phyloP scores from a whole-genome alignment of 2,797 vertebrate genomes.

The Echeneis naucrates region DNA sequence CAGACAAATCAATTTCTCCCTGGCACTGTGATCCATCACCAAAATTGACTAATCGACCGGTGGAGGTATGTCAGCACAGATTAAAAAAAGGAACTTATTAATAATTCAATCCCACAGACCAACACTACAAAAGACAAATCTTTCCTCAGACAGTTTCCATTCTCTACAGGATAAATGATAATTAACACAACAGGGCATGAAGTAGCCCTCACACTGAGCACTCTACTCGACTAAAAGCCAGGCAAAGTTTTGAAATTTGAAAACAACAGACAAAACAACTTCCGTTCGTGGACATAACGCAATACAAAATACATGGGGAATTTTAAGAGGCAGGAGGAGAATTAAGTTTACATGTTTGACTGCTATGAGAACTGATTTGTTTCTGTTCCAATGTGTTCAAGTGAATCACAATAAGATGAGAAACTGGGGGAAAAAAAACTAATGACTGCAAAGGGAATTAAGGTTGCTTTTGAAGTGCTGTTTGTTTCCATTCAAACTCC shows the following conservation, averaged over 20 bases:
- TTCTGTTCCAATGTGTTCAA: constrained; percentile 34
- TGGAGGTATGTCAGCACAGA: constrained; percentile 51
- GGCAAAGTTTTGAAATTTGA: constrained; percentile 29
- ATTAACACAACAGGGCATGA: constrained; percentile 42
- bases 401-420: not conserved
- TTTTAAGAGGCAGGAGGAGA: constrained; percentile 41
- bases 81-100: constrained; percentile 71
- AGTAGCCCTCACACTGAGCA: constrained; percentile 9
- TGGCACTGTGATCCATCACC: constrained; percentile 65
- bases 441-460: no score
- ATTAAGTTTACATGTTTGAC: constrained; percentile 38
- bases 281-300: constrained; percentile 51
- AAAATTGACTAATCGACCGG: constrained; percentile 59
- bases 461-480: no score
- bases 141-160: constrained; percentile 29
- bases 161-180: constrained; percentile 58
- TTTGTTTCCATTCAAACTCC: not conserved
- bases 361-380: constrained; percentile 42
- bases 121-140: constrained; percentile 54
- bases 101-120: constrained; percentile 67
- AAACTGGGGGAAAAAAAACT: not conserved
- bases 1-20: constrained; percentile 56
- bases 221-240: constrained; percentile 14
- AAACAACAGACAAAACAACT: constrained; percentile 45
- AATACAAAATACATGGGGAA: constrained; percentile 59